These are phyloP conservation scores for Montifringilla adamsi DNA, from an alignment of 2,113 vertebrate species.

Conservation along the genomic window DNA sequence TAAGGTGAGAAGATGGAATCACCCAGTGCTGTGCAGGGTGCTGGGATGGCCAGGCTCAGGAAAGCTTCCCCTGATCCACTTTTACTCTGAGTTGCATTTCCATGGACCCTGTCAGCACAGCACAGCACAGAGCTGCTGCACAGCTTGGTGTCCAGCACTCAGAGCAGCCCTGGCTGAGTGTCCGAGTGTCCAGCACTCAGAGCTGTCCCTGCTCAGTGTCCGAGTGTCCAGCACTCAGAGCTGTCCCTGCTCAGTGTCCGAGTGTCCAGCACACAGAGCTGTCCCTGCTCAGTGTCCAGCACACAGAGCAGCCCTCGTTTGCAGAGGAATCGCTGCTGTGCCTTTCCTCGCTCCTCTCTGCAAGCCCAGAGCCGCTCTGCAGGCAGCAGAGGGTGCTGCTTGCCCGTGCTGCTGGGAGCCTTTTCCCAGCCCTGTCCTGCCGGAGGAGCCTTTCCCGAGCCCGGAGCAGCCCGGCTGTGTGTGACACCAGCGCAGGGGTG, in stretches of 20 bases:
- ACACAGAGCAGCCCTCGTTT: background rate
- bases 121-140: background rate
- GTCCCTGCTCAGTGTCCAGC: too few relatives aligned
- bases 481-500: background rate
- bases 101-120: background rate
- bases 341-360: background rate
- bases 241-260: too few relatives aligned
- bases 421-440: background rate
- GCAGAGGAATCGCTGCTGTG: background rate
- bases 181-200: too few relatives aligned
- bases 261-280: too few relatives aligned
- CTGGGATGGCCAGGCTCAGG: background rate
- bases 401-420: background rate
- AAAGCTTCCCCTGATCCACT: background rate
- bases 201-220: too few relatives aligned
- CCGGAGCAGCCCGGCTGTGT: background rate
- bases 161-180: too few relatives aligned
- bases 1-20: background rate
- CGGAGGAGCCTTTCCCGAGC: too few relatives aligned
- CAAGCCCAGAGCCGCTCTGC: background rate
- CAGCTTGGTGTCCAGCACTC: too few relatives aligned
- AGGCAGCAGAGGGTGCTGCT: constrained; percentile 60
- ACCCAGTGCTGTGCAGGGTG: background rate
- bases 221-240: too few relatives aligned
- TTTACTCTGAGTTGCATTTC: background rate